These are phyloP conservation scores for Bergia sp. DNA, from an alignment of 92 coral and sea anemone species.

Conservation along the genomic window DNA sequence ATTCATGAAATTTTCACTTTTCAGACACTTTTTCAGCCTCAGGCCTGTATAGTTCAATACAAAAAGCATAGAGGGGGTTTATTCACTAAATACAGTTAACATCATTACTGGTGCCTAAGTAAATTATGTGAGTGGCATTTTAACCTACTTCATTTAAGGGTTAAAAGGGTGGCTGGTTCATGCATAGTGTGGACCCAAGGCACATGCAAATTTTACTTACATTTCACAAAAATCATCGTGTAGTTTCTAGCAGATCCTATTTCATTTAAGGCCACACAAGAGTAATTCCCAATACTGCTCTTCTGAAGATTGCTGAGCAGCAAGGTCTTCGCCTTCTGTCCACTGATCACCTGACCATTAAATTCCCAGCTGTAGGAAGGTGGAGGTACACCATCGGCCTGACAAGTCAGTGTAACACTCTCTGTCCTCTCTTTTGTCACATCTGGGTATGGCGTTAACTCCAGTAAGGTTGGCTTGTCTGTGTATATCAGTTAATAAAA, in stretches of 20 bases:
- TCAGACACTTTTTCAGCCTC: too few relatives aligned
- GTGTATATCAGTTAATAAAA: not conserved
- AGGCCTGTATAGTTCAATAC: too few relatives aligned
- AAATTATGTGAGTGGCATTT: too few relatives aligned
- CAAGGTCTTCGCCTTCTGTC: constrained; percentile 28
- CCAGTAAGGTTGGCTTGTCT: constrained; percentile 68
- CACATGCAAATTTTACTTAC: constrained; percentile 50
- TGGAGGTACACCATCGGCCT: constrained; percentile 70
- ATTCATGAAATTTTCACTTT: too few relatives aligned
- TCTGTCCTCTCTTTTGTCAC: constrained; percentile 9
- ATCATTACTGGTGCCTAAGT: too few relatives aligned
- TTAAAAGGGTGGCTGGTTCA: too few relatives aligned
- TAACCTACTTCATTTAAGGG: too few relatives aligned
- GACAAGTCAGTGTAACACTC: constrained; percentile 52
- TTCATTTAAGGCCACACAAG: constrained; percentile 73
- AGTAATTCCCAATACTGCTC: constrained; percentile 70
- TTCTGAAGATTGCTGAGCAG: constrained; percentile 31
- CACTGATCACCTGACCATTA: constrained; percentile 32
- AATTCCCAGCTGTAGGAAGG: constrained; percentile 66
- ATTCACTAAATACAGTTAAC: too few relatives aligned
- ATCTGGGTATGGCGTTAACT: constrained; percentile 32
- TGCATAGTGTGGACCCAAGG: too few relatives aligned
- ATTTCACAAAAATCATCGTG: constrained; percentile 49
- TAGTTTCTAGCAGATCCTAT: constrained; percentile 51
- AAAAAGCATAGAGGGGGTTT: too few relatives aligned